Base-by-base conservation (phyloP, 2,888 invertebrate species). In the Caenorhabditis uteleia region DNA sequence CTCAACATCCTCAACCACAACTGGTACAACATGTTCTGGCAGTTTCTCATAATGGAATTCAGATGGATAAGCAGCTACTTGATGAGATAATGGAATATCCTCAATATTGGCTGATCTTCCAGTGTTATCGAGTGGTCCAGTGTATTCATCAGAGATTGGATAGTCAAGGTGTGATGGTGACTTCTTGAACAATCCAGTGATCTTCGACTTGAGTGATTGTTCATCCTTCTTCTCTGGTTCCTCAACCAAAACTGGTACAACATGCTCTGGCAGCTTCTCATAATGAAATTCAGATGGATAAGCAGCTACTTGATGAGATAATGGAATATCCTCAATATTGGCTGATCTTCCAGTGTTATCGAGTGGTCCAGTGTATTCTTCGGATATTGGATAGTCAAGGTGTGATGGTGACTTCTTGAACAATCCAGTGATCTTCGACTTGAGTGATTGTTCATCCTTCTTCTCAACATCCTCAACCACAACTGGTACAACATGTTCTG, bases 241-340 rank as follows among this genome's bases (percentile, higher is more conserved):
- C 1, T 29, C 16, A 7, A 14, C 5, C 7, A 14, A 26, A 25
- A 46, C 34, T 34, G 46, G 34, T 26, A 31, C 31, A 14, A 39
- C 43, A 14, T 18, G 40, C 21, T 43, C 31, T 26, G 51, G 61
- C 12, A 36, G 29, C n/a, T 43, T 43, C 5, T 50, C 65, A 46
- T 66, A 60, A 33, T 49, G 45, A 34, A 56, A 43, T 34, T 60
- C 66, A 34, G 39, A 26, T 56, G 60, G 66, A 43, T 65, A 65
- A 40, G 46, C 54, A 8, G 55, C 20, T 23, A 61, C 56, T 36
- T 49, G 43, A 26, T 47, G 40, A 38, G 31, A 34, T 18, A 61
- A 47, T 31, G 61, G 34, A 14, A 34, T 34, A n/a, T 34, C 34
- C 5, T 34, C 34, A 34, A 34, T 34, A n/a, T 34, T 34, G 48